Percentiles rank a stretch among this genome's conserved stretches.
Evolutionary conservation across 2,888 invertebrate species (phyloP).

Genomic region (Andrena marginata): DNA sequence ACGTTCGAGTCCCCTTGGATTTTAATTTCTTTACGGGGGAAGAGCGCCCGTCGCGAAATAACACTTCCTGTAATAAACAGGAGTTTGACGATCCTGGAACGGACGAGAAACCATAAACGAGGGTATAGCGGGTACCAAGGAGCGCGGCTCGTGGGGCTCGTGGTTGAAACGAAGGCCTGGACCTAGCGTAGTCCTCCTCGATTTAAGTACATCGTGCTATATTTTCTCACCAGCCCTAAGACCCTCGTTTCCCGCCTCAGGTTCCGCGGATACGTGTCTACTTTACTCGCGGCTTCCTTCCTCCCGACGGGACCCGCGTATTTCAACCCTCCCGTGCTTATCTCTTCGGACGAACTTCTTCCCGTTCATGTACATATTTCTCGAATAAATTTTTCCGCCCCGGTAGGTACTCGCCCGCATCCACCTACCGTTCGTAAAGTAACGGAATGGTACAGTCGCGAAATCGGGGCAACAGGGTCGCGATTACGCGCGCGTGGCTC

Average conservation of each 20-base stretch:
- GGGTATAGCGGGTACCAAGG: background rate
- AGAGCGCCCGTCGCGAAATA: constrained; percentile 3
- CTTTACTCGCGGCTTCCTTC: constrained; percentile 25
- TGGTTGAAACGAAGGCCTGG: constrained; percentile 18
- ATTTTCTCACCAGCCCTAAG: constrained; percentile 41
- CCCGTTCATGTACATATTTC: constrained; percentile 45
- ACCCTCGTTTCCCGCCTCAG: constrained; percentile 34
- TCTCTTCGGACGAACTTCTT: background rate
- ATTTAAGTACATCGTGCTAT: constrained; percentile 50
- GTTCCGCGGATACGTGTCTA: constrained; percentile 34
- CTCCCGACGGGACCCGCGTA: background rate
- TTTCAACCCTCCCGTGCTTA: constrained; percentile 29
- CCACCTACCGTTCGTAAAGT: background rate
- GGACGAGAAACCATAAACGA: background rate
- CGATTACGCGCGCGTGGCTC: background rate
- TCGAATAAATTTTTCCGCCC: constrained; percentile 38
- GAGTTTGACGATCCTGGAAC: constrained; percentile 36
- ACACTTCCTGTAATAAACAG: constrained; percentile 35
- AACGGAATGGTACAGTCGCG: background rate
- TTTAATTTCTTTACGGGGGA: background rate
- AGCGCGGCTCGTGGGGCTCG: constrained; percentile 15
- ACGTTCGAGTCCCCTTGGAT: background rate
- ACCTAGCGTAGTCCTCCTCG: constrained; percentile 3
- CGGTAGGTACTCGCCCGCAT: background rate
- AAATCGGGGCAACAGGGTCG: background rate